These are phyloP conservation scores for Craseonycteris thonglongyai DNA, from an alignment of 2,113 vertebrate species.

Conservation along the genomic window DNA sequence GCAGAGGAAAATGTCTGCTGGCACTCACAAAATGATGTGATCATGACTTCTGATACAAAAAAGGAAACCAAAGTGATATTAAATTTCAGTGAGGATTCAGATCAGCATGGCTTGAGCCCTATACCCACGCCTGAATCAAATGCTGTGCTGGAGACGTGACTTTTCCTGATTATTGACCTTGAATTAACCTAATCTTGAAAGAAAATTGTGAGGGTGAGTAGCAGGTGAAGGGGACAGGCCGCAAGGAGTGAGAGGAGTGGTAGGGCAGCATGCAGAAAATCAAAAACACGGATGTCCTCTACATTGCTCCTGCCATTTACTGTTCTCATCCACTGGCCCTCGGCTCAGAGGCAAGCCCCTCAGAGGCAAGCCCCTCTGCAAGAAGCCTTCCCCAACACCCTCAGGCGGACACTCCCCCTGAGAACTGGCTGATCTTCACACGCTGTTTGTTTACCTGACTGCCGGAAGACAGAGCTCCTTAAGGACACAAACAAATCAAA, in stretches of 20 bases:
- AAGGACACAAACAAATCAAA: neutral
- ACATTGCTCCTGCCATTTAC: neutral
- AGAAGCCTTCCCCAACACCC: neutral
- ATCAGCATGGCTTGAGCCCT: too few species aligned
- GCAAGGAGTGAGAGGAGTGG: neutral
- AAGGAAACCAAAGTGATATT: neutral
- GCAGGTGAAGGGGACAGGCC: fast-evolving
- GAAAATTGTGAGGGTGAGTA: neutral
- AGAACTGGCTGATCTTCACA: neutral
- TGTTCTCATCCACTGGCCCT: neutral
- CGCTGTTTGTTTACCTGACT: neutral
- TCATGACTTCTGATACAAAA: neutral
- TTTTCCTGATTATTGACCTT: too few species aligned
- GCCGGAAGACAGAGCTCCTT: neutral
- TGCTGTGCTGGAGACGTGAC: neutral
- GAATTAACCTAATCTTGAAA: neutral
- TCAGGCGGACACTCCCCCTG: too few species aligned
- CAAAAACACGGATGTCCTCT: neutral
- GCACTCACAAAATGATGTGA: neutral
- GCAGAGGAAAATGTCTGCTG: neutral
- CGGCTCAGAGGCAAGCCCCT: fast-evolving
- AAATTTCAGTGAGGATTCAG: neutral
- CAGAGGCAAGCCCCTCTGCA: too few species aligned
- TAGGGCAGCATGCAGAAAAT: neutral
- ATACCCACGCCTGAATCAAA: neutral